Base-by-base conservation (phyloP, 2,113 vertebrate genomes). In the Struthidea cinerea region DNA sequence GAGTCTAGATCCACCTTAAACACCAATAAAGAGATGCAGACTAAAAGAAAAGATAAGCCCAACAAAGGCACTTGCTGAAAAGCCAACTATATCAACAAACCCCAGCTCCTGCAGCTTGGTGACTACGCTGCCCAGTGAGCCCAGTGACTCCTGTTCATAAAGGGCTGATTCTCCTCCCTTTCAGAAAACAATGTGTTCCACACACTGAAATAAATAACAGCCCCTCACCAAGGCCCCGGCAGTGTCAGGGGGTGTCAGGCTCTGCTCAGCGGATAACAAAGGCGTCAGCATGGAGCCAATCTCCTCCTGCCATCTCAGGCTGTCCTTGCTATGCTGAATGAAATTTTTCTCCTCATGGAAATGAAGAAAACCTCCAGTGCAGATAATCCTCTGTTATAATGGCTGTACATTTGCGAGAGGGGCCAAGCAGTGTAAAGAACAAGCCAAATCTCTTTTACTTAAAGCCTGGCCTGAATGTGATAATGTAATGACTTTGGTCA, bases 241-340 rank as follows among this genome's bases (percentile, higher is more conserved):
- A 8, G 85, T 97, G 95, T 90, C 97, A 97, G 93, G 95, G 78
- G 77, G 35, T 49, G 95, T 91, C 97, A 97, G 97, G 95, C 91
- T 97, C 95, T 78, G 91, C 90, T 91, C 61, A 1, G 86, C 3
- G 1, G 42, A 75, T 77, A 89, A 96, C 96, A 95, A 94, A 85
- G 74, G 86, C 77, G 0, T 79, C 83, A 95, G 91, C 61, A 35
- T 18, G 37, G 77, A 87, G 75, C 75, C 67, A 46, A 59, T 84
- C 96, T 47, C 86, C 93, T 93, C 81, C 89, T 92, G 90, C 92
- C 96, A 90, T 84, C 82, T 57, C 87, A 64, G 82, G 64, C 94
- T 86, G 77, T 57, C 64, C 80, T 93, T 18, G 44, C 75, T 61
- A 35, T 0, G 0, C 46, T 76, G 67, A 93, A 93, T 75, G 86